Percentiles rank a stretch among this genome's conserved stretches.
phyloP scores from a whole-genome alignment of 2,888 invertebrate genomes.

The Drosophila putrida region DNA sequence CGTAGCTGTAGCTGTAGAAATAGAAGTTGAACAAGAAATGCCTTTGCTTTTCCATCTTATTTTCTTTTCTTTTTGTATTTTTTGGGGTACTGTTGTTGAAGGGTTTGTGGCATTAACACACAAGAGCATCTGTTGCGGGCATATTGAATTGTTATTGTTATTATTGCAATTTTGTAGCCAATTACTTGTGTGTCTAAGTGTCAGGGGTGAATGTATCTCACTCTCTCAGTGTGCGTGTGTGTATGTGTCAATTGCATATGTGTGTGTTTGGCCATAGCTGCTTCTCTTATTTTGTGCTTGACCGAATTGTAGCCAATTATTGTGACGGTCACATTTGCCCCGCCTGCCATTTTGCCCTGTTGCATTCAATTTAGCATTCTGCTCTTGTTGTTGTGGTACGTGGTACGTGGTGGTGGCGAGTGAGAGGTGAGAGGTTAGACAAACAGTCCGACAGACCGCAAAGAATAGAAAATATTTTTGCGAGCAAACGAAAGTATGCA shows the following conservation, averaged over 20 bases:
- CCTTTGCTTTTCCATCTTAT: slow-evolving; percentile 3
- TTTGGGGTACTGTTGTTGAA: slow-evolving; percentile 18
- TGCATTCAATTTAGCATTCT: slow-evolving; percentile 50
- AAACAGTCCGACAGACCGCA: slow-evolving; percentile 6
- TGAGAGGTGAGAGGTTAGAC: neutral
- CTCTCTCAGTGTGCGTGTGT: slow-evolving; percentile 16
- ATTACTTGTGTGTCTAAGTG: slow-evolving; percentile 67
- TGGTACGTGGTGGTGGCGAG: neutral
- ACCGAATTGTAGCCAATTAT: slow-evolving; percentile 57
- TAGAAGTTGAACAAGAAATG: slow-evolving; percentile 26
- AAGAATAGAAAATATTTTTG: slow-evolving; percentile 28
- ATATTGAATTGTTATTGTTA: slow-evolving; percentile 81
- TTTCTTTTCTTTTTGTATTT: neutral
- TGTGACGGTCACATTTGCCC: slow-evolving; percentile 41
- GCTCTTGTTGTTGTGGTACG: neutral
- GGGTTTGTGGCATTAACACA: slow-evolving; percentile 40
- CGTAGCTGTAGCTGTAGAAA: neutral
- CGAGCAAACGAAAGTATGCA: slow-evolving; percentile 46
- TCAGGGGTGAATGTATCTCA: slow-evolving; percentile 17
- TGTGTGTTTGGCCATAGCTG: slow-evolving; percentile 24
- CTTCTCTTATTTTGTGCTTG: slow-evolving; percentile 35
- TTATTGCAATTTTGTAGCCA: slow-evolving; percentile 80
- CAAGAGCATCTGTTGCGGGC: slow-evolving; percentile 72
- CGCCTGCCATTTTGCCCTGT: slow-evolving; percentile 55
- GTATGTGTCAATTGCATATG: slow-evolving; percentile 1